Evolutionary conservation across 2,888 invertebrate species (phyloP), one percentile per base, ranked within the genome.

Genomic region (Apodemia zela): DNA sequence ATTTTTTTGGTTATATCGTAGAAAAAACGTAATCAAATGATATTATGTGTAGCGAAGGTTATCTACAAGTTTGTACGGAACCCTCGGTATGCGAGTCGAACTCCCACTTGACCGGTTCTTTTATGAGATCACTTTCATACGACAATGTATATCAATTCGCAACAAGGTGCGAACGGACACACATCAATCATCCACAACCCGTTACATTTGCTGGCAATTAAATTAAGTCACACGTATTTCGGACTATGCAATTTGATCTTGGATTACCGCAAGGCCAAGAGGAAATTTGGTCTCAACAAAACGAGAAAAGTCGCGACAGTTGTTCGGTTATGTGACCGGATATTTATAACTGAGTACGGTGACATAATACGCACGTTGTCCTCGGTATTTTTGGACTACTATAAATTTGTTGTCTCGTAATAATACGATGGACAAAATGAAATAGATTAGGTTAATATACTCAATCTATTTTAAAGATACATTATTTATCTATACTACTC

Each of bases 221-320:
- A 17, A 18, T 51, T 21, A 51, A 51, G 51, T 5, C 51, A 18
- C 13, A 54, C 10, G 25, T 54, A 54, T 54, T 54, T 25, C 5
- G 54, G 54, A 54, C 54, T 25, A 54, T 25, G 54, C 54, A 54
- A 54, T 21, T 25, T 54, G 54, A 79, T 86, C 79, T 84, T 78
- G 78, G 79, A 80, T 80, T 76, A 73, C 65, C 15, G 71, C 87
- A 88, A 89, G 89, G 89, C 83, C 80, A 75, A 74, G 75, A 81
- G 80, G 80, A 84, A 87, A 81, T 80, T 81, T 79, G 80, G 78
- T 75, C 74, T 76, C 73, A 75, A 78, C 79, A 78, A 82, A 81
- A 76, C 73, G 78, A 83, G 82, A 83, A 82, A 80, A 79, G 73
- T 78, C 76, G 72, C 73, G 77, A 72, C 75, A 70, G 80, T 76